Evolutionary conservation across 1,140 invertebrate species (phyloP), one percentile per base, ranked within the genome.

Genomic region (Nomia melanderi): DNA sequence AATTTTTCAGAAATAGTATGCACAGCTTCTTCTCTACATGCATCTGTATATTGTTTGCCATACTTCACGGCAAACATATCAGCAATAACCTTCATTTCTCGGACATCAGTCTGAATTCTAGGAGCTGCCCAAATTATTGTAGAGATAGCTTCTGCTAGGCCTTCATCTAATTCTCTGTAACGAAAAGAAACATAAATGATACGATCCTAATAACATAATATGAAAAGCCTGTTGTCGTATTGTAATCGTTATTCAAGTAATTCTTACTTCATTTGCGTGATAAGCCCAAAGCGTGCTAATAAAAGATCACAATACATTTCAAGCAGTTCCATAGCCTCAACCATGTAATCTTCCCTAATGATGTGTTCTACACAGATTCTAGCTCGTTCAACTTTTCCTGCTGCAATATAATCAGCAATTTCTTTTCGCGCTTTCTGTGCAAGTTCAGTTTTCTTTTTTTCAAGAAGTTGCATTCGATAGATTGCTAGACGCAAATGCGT

Each of bases 271-370:
- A 99, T 98, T 93, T 99, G 98, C 82, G 99, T 97, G 63, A 99
- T 96, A 1, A 99, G 93, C 20, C 99, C 99, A 93, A 99, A 99
- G 89, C 98, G 94, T 3, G 99, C 98, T 23, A 99, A 92, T n/a
- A 99, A 91, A 27, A 99, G 92, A 93, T 99, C 99, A 93, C 98
- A 99, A 90, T 98, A 99, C 98, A 99, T 99, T 94, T 99, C 99
- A 3, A 99, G 94, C 59, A 99, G 94, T 94, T 99, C 99, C 96
- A 99, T 98, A 0, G 98, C 98, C 93, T 99, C 99, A 1, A 99
- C 98, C 91, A 99, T 94, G 91, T 99, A 99, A 93, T 99, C 99
- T 93, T 99, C 99, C 31, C 99, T 95, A 72, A 99, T 99, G 62
- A 99, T 99, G 78, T 99, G 97, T 91, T 99, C 99, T 0, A 99